Base-by-base conservation (phyloP, 1,140 invertebrate species). In the Euglossa dilemma region DNA sequence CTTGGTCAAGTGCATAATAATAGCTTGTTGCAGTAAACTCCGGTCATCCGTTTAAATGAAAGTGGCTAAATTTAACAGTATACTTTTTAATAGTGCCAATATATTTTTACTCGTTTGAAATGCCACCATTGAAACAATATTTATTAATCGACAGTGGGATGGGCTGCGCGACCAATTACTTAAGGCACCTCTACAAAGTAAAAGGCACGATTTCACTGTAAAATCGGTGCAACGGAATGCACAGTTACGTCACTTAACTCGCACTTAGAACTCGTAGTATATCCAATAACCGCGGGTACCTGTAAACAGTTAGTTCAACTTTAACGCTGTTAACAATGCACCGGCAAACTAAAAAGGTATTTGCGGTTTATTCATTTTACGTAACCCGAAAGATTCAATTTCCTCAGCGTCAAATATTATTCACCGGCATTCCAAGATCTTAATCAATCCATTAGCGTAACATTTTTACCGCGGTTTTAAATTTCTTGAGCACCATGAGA, bases 1-100 rank as follows among this genome's bases (percentile, higher is more conserved):
- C 50, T 45, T 64, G 73, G 66, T 87, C 85, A 89, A 90, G 82
- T 91, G 85, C 77, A 72, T 84, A 36, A 64, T 88, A 72, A 82
- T 82, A 87, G 45, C 69, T 90, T 85, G 28, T 70, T 80, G 69
- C 76, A 89, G 52, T 54, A 67, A 87, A 83, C 78, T n/a, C 7
- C 52, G n/a, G 23, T 18, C 63, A 85, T 36, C 43, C 18, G 36
- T 77, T 72, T 57, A 28, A 79, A 84, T 59, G 76, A 87, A 86
- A 80, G 76, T 84, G 50, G 7, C 14, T 73, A 23, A 2, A 45
- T 64, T 36, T 52, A 52, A 80, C 36, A 28, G 54, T 5, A 57
- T 11, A 2, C 23, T 11, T n/a, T 63, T 14, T 12, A 11, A 25
- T 12, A 56, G 4, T 6, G 12, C 25, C 28, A 18, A 12, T 1